Conservation (phyloP, 2,888 invertebrate species). For the Sphecodes monilicornis region DNA sequence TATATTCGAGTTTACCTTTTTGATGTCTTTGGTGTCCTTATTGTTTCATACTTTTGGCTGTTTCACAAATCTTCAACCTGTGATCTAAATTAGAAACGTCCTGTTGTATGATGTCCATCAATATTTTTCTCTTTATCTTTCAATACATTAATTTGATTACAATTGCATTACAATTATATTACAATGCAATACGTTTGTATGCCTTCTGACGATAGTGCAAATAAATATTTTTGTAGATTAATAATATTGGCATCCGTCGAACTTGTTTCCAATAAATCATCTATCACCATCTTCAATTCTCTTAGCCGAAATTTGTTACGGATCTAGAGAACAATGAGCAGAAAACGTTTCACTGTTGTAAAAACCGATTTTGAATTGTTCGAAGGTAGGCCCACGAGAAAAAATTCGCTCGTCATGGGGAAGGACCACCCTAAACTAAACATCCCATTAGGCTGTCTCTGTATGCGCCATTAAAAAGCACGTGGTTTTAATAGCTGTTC, state of each 20-base stretch:
- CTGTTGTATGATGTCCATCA: too few relatives aligned
- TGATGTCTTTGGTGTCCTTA: too few relatives aligned
- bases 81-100: too few relatives aligned
- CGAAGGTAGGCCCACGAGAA: conserved; percentile 13
- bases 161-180: too few relatives aligned
- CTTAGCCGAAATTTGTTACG: background rate
- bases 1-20: too few relatives aligned
- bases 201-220: too few relatives aligned
- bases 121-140: too few relatives aligned
- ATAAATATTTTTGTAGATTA: background rate
- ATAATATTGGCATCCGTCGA: background rate
- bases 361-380: background rate
- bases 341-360: background rate
- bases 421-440: conserved; percentile 33
- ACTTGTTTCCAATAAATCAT: background rate
- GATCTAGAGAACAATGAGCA: background rate
- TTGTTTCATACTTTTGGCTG: too few relatives aligned
- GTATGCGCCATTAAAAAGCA: conserved; percentile 64
- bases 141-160: too few relatives aligned
- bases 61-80: too few relatives aligned
- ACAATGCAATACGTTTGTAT: too few relatives aligned
- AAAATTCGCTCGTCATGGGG: conserved; percentile 25
- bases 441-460: conserved; percentile 43
- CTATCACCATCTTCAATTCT: background rate
- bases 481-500: conserved; percentile 61